Evolutionary conservation across 2,113 vertebrate genomes (phyloP), one percentile per base, ranked within the genome.

Genomic region (Aegithalos caudatus): DNA sequence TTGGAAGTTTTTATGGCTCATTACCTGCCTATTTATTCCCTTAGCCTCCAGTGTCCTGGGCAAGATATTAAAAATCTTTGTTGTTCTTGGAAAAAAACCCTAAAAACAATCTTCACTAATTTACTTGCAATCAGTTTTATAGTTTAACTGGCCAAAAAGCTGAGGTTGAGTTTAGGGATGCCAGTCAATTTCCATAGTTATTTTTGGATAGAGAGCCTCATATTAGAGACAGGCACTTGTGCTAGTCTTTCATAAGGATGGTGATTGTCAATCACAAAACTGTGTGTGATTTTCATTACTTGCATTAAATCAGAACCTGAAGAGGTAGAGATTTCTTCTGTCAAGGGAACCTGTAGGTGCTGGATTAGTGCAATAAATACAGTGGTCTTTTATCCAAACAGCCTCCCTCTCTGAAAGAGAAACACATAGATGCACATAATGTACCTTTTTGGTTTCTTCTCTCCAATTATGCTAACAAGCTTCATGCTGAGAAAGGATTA

Each of bases 381-480:
- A 90, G 90, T 90, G 80, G 65, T 90, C 89, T 97, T 98, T 98
- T 94, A 97, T 98, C 95, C 82, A 95, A 97, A 97, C 95, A 90
- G 90, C 76, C 81, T 93, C 92, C 60, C 87, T 93, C 35, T 56
- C 93, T 97, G 79, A 84, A 94, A 95, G 95, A 95, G 91, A 87
- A 94, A 96, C 80, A 78, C 93, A 96, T 89, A 95, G 87, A 97
- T 83, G 95, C 57, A 95, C 83, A 96, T 97, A 97, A 97, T 97
- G 95, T 95, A 97, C 95, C 94, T 97, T 97, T 97, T 97, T 95
- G 95, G 97, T 98, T 97, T 94, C 90, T 97, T 98, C 97, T 97
- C 91, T 98, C 97, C 97, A 98, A 98, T 98, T 98, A 98, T 98
- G 98, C 97, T 98, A 98, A 98, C 97, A 98, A 98, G 97, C 65